Percentiles rank a stretch among this genome's conserved stretches.
Evolutionary conservation across 1,140 invertebrate genomes (phyloP).

Genomic region (Drosophila seguyi): DNA sequence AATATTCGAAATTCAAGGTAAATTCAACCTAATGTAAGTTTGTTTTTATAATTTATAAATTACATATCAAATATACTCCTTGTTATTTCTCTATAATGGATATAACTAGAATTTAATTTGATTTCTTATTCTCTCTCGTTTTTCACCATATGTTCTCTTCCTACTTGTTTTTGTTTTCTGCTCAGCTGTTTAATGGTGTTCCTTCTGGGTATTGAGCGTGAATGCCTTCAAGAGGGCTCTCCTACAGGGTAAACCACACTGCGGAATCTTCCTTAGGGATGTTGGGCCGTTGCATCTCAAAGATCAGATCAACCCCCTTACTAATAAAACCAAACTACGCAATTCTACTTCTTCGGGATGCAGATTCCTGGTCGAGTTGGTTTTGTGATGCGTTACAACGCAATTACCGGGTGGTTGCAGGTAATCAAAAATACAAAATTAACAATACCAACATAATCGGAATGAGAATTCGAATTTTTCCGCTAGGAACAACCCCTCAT

Average conservation of each 20-base stretch:
- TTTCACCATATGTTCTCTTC: slow-evolving; percentile 13
- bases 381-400: slow-evolving; percentile 18
- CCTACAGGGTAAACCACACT: slow-evolving; percentile 7
- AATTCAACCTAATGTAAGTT: background rate
- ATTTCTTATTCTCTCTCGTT: slow-evolving; percentile 9
- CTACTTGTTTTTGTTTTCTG: slow-evolving; percentile 17
- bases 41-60: background rate
- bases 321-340: background rate
- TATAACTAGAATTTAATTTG: slow-evolving; percentile 12
- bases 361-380: background rate
- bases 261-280: slow-evolving; percentile 1
- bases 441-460: slow-evolving; percentile 5
- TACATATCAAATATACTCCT: background rate
- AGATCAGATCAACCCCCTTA: slow-evolving; percentile 3
- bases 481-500: slow-evolving; percentile 20
- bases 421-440: slow-evolving; percentile 15
- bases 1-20: background rate
- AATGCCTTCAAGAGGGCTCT: background rate
- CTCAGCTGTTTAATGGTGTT: slow-evolving; percentile 23
- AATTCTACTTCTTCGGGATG: background rate
- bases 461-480: background rate
- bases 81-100: background rate
- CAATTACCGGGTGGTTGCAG: slow-evolving; percentile 32
- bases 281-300: background rate
- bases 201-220: background rate